Evolutionary conservation across 2,113 vertebrate genomes (phyloP), one percentile per base, ranked within the genome.

Genomic region (Gulo gulo): DNA sequence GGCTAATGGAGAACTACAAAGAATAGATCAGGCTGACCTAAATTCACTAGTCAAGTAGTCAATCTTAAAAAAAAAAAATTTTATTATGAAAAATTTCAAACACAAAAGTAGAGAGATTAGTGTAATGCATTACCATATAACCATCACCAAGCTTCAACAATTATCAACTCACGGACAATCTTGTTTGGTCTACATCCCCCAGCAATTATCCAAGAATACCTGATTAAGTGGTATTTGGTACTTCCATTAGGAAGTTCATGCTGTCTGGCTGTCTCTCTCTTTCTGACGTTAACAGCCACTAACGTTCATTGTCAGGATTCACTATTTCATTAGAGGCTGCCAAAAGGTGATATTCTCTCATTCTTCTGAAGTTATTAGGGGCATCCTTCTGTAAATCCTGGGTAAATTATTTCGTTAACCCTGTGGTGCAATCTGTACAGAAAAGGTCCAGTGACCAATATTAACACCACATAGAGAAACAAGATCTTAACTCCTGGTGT

Each of bases 241-340:
- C 67, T 88, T 71, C 86, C 36, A 87, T 45, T 3, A 86, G 52
- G n/a, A 31, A 36, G 5, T 12, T 86, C 24, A 20, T 0, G 0
- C 16, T 87, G 59, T 69, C 78, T 73, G 52, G 20, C 36, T 86
- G 7, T 55, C 39, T 91, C 29, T 87, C 81, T 92, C 85, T 85
- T 50, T 59, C 95, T 89, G 31, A 95, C 34, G 83, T 90, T 87
- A 94, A 88, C 67, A 65, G 47, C 71, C 52, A 59, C 24, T 89
- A 85, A 34, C 18, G 50, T 52, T 88, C 59, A 73, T 8, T 94
- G 90, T 21, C 83, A 92, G 45, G 45, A 82, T 61, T 55, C 52
- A 81, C 59, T 86, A 88, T 57, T 88, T 91, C 88, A 78, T 91
- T 55, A 81, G 57, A 18, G 29, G 31, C 39, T 93, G 81, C 88